Evolutionary conservation across 2,113 vertebrate genomes (phyloP).

Genomic region (Aphelocoma coerulescens): DNA sequence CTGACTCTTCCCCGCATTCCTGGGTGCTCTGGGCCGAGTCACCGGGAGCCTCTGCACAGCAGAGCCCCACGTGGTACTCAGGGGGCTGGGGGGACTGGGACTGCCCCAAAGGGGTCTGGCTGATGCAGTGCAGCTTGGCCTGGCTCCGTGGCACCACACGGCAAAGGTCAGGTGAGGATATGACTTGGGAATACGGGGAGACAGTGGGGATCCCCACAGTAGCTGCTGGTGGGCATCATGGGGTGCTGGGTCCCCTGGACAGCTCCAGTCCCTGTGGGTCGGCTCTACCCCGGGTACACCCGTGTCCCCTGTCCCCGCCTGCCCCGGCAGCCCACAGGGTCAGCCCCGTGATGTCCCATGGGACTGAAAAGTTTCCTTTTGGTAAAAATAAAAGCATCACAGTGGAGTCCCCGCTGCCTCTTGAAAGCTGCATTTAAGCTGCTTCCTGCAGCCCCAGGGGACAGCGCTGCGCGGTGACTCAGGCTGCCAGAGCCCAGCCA

Average conservation of each 20-base stretch:
- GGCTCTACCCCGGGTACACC: not conserved
- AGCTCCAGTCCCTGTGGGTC: not conserved
- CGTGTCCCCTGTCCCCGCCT: accelerated
- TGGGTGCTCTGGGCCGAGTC: accelerated
- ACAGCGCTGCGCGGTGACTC: slow-evolving; percentile 26
- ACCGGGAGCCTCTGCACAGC: accelerated
- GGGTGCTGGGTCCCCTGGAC: not conserved
- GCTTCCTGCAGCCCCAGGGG: slow-evolving; percentile 30
- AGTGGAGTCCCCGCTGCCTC: not conserved
- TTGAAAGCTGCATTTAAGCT: slow-evolving; percentile 39
- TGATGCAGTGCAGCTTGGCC: accelerated
- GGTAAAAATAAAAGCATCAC: not conserved
- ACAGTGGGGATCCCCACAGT: accelerated
- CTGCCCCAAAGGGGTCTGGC: accelerated
- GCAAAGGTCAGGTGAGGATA: not conserved
- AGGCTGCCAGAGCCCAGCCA: slow-evolving; percentile 21
- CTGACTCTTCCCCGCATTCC: accelerated
- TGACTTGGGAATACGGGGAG: not conserved
- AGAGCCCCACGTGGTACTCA: not conserved
- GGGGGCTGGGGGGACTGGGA: not conserved
- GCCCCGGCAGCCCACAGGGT: not conserved
- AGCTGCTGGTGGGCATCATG: not conserved
- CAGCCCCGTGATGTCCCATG: not conserved
- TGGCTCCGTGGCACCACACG: accelerated
- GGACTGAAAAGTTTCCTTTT: not conserved